phyloP scores from a whole-genome alignment of 1,140 invertebrate genomes.

The Sitophilus oryzae region DNA sequence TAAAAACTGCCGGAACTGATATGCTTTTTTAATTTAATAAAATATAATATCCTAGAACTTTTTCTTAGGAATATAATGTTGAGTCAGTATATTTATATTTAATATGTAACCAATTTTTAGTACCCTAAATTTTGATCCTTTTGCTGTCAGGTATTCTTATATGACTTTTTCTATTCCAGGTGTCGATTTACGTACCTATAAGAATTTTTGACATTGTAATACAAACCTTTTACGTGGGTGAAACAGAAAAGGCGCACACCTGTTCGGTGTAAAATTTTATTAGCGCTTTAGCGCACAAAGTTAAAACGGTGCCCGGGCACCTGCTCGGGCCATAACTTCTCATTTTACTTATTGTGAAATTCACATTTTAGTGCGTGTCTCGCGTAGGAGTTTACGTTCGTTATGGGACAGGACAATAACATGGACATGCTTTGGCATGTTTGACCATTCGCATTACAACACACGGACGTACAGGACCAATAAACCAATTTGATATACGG shows the following conservation, averaged over 20 bases:
- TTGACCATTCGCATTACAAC: too few species aligned
- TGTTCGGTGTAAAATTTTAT: neutral
- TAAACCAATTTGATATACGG: too few species aligned
- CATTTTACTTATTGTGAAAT: neutral
- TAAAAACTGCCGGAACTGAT: too few species aligned
- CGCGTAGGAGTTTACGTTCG: neutral
- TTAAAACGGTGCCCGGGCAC: neutral
- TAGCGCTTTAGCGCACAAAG: neutral
- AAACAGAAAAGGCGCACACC: neutral
- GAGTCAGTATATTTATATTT: too few species aligned
- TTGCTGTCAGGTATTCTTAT: neutral
- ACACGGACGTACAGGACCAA: too few species aligned
- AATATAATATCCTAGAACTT: too few species aligned
- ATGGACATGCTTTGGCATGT: too few species aligned
- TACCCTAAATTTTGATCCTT: too few species aligned
- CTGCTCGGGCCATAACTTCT: neutral
- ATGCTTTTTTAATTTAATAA: too few species aligned
- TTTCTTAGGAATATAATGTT: too few species aligned
- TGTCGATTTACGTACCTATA: neutral
- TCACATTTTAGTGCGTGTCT: neutral
- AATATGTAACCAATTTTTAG: too few species aligned
- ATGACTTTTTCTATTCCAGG: neutral
- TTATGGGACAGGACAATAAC: too few species aligned
- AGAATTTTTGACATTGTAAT: neutral
- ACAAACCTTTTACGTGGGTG: neutral